Evolutionary conservation across 2,888 invertebrate species (phyloP).

Genomic region (Orthosia gracilis): DNA sequence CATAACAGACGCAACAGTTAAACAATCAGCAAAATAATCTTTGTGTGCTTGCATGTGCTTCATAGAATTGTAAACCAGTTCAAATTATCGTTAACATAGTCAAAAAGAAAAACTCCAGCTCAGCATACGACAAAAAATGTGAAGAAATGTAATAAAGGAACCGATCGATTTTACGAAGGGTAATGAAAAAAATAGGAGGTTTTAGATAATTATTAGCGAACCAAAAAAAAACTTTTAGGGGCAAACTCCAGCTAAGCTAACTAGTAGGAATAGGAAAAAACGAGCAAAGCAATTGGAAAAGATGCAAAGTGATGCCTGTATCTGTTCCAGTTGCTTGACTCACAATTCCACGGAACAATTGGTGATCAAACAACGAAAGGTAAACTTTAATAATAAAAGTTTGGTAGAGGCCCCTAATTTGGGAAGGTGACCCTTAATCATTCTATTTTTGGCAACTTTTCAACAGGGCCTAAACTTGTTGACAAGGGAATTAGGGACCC

Average conservation of each 20-base stretch:
- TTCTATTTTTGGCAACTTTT: slow-evolving; percentile 48
- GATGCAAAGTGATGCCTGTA: background rate
- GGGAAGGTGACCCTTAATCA: slow-evolving; percentile 12
- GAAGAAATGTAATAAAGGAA: background rate
- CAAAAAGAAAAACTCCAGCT: background rate
- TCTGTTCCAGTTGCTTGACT: background rate
- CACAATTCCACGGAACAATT: background rate
- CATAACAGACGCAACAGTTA: background rate
- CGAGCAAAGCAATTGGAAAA: background rate
- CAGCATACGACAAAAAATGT: background rate
- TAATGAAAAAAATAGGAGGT: too few relatives aligned
- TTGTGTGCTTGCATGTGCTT: background rate
- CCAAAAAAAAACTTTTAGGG: too few relatives aligned
- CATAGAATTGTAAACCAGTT: background rate
- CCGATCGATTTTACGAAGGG: background rate
- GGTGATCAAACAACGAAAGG: background rate
- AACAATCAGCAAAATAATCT: background rate
- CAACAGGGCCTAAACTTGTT: slow-evolving; percentile 43
- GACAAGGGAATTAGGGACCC: slow-evolving; percentile 42
- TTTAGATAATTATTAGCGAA: too few relatives aligned
- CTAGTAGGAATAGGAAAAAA: background rate
- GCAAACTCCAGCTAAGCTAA: slow-evolving; percentile 18
- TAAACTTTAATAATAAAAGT: slow-evolving; percentile 15
- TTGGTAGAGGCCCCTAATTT: slow-evolving; percentile 2
- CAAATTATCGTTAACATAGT: background rate